These are phyloP conservation scores for Gracilinanus agilis DNA, from an alignment of 2,113 vertebrate genomes.

Conservation along the genomic window DNA sequence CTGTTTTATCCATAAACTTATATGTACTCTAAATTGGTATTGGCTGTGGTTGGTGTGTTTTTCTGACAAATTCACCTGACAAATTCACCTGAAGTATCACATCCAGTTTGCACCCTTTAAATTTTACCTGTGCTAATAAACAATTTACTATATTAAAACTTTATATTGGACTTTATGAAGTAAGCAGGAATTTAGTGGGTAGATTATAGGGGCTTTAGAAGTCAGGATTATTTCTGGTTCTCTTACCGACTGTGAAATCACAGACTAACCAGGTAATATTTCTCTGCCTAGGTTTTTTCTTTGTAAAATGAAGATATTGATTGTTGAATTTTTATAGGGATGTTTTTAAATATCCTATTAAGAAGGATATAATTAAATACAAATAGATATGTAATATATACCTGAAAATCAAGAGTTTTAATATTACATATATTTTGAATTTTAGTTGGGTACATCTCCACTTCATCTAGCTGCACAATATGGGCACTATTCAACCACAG, in stretches of 20 bases:
- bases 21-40: neutral
- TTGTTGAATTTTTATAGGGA: neutral
- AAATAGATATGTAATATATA: constrained; percentile 18
- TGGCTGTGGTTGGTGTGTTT: neutral
- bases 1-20: neutral
- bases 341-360: neutral
- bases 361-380: neutral
- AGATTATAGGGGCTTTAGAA: neutral
- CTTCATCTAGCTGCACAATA: constrained; percentile 93
- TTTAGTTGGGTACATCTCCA: constrained; percentile 91
- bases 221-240: constrained; percentile 38
- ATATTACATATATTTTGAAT: neutral
- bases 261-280: neutral
- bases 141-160: constrained; percentile 15
- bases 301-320: constrained; percentile 27
- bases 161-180: neutral
- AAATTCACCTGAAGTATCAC: neutral
- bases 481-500: constrained; percentile 92
- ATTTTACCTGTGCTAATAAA: neutral
- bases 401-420: neutral
- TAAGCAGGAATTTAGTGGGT: neutral
- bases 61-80: neutral
- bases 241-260: neutral
- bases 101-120: neutral
- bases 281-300: constrained; percentile 23